Percentiles rank a stretch among this genome's conserved stretches.
Conservation (phyloP, 2,113 vertebrate species). For the Rhagologus leucostigma region DNA sequence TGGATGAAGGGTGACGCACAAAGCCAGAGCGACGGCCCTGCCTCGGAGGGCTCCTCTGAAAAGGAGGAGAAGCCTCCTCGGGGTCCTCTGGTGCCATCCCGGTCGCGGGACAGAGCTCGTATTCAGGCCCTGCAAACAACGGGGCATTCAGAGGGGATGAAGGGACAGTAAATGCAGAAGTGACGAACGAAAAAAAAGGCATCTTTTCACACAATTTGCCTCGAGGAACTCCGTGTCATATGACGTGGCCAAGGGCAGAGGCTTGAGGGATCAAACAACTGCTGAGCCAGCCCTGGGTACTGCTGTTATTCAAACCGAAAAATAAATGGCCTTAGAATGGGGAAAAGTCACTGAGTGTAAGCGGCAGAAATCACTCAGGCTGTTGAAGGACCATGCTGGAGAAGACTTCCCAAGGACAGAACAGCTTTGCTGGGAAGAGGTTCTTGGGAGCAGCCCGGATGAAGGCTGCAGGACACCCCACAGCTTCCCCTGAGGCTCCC, state of each 20-base stretch:
- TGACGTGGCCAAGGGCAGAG: not conserved
- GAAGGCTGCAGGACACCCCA: not conserved
- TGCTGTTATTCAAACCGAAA: not conserved
- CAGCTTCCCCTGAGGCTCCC: not conserved
- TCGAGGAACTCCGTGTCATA: not conserved
- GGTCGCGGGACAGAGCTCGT: not conserved
- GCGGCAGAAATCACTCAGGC: not conserved
- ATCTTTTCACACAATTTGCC: slow-evolving; percentile 16
- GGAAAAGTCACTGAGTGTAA: not conserved
- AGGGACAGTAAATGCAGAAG: slow-evolving; percentile 9
- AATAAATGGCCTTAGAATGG: not conserved
- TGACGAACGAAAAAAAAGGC: not conserved
- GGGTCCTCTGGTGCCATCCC: not conserved
- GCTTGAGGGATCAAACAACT: not conserved
- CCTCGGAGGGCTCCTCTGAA: slow-evolving; percentile 1
- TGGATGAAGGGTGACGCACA: not conserved
- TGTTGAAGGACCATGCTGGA: not conserved
- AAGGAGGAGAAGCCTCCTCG: not conserved
- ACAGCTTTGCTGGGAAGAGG: not conserved
- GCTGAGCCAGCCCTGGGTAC: not conserved
- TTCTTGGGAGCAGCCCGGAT: not conserved
- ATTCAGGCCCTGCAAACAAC: not conserved
- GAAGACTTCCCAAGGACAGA: not conserved
- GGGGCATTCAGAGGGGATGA: not conserved
- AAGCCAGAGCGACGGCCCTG: not conserved